Percentiles rank a stretch among this genome's conserved stretches.
phyloP scores from a whole-genome alignment of 2,113 vertebrate genomes.

The Saiga tatarica region DNA sequence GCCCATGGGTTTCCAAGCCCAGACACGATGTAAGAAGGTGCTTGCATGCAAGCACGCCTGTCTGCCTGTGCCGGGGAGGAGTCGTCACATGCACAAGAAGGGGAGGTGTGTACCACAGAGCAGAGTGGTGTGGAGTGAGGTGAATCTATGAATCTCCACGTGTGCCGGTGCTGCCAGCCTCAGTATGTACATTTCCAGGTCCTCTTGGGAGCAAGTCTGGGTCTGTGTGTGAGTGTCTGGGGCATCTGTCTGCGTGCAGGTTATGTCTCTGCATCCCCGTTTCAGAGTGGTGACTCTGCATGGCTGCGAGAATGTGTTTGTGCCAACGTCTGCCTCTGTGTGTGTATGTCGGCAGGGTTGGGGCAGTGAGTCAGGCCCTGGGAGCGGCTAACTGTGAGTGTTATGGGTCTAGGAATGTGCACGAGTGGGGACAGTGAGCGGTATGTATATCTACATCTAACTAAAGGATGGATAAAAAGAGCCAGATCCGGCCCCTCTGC shows the following conservation, averaged over 20 bases:
- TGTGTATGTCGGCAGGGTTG: background rate
- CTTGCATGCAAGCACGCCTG: too few species aligned
- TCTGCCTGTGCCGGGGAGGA: rapidly evolving
- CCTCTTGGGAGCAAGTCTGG: background rate
- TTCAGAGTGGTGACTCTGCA: background rate
- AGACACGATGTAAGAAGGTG: background rate
- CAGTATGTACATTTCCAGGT: background rate
- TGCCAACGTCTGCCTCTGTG: background rate
- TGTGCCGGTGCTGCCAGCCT: background rate
- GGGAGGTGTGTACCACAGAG: too few species aligned
- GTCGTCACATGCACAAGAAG: background rate
- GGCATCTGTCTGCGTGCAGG: background rate
- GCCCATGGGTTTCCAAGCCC: background rate
- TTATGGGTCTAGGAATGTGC: background rate
- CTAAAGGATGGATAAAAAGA: background rate
- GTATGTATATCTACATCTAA: background rate
- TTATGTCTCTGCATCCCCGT: background rate
- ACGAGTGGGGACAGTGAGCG: background rate
- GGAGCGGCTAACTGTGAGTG: background rate
- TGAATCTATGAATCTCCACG: background rate
- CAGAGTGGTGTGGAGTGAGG: background rate
- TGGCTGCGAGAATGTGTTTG: background rate
- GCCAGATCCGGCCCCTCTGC: background rate
- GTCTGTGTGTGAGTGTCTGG: too few species aligned
- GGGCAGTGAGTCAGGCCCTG: background rate